Percentiles rank a stretch among this genome's conserved stretches.
Conservation (phyloP, 2,797 vertebrate species). For the Presbytis comata region DNA sequence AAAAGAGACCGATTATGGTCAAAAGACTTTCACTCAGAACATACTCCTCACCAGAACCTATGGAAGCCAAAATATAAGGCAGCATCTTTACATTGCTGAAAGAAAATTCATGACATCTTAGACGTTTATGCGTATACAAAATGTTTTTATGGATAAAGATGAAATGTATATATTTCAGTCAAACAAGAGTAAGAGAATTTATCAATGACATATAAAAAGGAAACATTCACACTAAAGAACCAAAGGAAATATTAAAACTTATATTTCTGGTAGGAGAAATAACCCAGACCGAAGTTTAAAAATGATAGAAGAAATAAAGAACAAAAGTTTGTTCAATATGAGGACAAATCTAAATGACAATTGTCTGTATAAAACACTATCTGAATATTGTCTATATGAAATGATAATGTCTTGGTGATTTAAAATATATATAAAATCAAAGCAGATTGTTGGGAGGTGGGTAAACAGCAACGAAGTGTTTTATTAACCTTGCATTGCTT, state of each 20-base stretch:
- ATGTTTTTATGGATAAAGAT: not conserved
- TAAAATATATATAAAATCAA: constrained; percentile 9
- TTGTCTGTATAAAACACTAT: not conserved
- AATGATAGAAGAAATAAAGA: not conserved
- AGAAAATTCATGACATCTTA: not conserved
- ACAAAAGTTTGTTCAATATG: not conserved
- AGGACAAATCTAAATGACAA: not conserved
- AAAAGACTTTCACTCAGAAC: not conserved
- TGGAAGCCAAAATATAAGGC: not conserved
- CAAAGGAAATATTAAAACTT: not conserved
- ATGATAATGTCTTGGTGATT: not conserved
- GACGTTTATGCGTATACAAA: not conserved
- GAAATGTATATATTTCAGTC: not conserved
- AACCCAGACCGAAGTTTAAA: not conserved
- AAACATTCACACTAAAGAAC: not conserved
- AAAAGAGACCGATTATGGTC: not conserved
- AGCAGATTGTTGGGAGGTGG: not conserved
- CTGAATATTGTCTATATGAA: not conserved
- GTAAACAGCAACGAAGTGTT: not conserved
- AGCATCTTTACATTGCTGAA: not conserved
- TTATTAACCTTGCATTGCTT: not conserved
- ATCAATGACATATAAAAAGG: not conserved
- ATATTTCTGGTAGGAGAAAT: not conserved
- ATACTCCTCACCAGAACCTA: not conserved
- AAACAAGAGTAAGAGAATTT: not conserved